Percentiles rank a stretch among this genome's conserved stretches.
phyloP scores from a whole-genome alignment of 2,797 vertebrate species.

The Rhynchonycteris naso region DNA sequence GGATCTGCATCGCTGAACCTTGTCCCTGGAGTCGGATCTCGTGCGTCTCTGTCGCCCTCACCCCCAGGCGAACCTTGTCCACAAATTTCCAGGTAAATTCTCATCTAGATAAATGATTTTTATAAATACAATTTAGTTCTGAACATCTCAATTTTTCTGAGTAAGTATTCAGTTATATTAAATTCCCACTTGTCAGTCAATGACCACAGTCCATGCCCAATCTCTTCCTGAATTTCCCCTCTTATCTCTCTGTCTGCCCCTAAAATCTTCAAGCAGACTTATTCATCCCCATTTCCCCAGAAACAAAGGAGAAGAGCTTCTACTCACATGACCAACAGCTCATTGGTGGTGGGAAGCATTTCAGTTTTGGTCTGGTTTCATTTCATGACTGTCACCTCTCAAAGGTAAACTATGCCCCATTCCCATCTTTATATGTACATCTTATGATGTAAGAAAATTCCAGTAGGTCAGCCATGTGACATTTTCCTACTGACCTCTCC shows the following conservation, averaged over 20 bases:
- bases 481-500: neutral
- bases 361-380: neutral
- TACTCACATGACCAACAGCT: neutral
- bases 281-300: neutral
- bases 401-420: neutral
- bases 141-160: neutral
- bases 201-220: neutral
- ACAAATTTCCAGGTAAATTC: neutral
- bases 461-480: neutral
- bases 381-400: neutral
- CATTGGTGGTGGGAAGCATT: neutral
- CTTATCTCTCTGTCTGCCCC: neutral
- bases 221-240: neutral
- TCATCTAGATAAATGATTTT: neutral
- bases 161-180: slow-evolving; percentile 43
- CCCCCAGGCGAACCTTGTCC: too few species aligned
- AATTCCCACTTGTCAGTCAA: neutral
- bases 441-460: neutral
- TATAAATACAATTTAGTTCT: slow-evolving; percentile 29
- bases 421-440: neutral
- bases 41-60: too few species aligned
- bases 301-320: neutral
- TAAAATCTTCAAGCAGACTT: neutral
- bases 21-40: too few species aligned
- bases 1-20: too few species aligned